These are phyloP conservation scores for Mormyrus proboscirostris DNA, from an alignment of 2,797 vertebrate genomes.

Conservation along the genomic window DNA sequence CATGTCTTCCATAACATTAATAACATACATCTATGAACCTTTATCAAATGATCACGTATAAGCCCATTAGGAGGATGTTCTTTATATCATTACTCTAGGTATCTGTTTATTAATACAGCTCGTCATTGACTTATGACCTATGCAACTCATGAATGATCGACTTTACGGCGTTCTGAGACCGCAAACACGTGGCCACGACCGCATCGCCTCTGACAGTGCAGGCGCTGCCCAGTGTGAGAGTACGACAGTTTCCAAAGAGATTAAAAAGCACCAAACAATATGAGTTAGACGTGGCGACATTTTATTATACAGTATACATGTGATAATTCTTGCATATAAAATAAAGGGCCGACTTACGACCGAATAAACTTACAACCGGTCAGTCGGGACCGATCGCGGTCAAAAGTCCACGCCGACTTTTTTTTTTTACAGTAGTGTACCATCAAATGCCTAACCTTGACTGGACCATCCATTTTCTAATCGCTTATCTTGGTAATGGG, in stretches of 20 bases:
- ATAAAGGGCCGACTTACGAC: background rate
- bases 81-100: background rate
- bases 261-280: background rate
- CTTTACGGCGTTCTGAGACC: too few relatives aligned
- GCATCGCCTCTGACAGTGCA: background rate
- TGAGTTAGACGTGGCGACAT: background rate
- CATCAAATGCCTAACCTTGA: background rate
- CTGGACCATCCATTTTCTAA: background rate
- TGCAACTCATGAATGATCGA: background rate
- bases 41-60: background rate
- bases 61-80: background rate
- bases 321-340: background rate
- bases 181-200: too few relatives aligned
- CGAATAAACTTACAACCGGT: background rate
- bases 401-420: background rate
- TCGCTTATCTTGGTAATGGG: background rate
- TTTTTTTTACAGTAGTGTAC: background rate
- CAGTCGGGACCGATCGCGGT: background rate
- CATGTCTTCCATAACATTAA: background rate
- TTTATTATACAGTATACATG: background rate
- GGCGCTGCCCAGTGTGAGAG: background rate
- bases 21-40: background rate
- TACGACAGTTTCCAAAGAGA: background rate
- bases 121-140: background rate
- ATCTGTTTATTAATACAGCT: background rate